These are phyloP conservation scores for Anastrepha obliqua DNA, from an alignment of 1,140 invertebrate species.

Conservation along the genomic window DNA sequence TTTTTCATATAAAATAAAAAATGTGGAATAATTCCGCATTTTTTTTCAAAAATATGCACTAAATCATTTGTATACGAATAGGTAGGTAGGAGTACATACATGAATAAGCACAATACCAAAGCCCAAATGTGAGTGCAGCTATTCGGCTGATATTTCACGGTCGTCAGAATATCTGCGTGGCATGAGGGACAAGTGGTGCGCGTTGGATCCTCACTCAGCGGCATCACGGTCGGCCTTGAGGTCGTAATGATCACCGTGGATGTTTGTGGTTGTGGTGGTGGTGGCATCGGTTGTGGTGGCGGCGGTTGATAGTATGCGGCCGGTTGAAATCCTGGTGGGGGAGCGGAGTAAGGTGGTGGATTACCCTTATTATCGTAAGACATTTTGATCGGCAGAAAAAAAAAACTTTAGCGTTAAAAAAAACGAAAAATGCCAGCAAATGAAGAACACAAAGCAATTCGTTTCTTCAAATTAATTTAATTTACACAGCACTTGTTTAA, in stretches of 20 bases:
- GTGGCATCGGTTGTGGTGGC: slow-evolving; percentile 61
- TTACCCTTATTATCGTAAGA: slow-evolving; percentile 20
- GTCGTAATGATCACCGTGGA: slow-evolving; percentile 75
- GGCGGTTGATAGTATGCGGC: slow-evolving; percentile 63
- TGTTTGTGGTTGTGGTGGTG: slow-evolving; percentile 59
- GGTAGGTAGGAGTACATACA: slow-evolving; percentile 71
- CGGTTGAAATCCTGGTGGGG: slow-evolving; percentile 67
- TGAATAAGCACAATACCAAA: slow-evolving; percentile 77
- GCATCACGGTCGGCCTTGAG: slow-evolving; percentile 64
- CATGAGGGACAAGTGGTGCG: slow-evolving; percentile 77
- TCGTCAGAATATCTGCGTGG: slow-evolving; percentile 75
- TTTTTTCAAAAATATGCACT: too few relatives aligned
- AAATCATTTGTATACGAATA: too few relatives aligned
- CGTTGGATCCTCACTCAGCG: slow-evolving; percentile 75
- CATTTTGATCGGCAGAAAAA: background rate
- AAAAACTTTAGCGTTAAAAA: background rate
- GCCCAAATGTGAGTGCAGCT: slow-evolving; percentile 80
- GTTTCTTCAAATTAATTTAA: background rate
- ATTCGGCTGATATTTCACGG: slow-evolving; percentile 76
- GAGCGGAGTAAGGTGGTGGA: slow-evolving; percentile 76
- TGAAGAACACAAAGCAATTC: background rate
- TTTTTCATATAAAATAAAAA: too few relatives aligned
- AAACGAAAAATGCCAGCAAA: background rate
- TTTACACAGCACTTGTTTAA: background rate
- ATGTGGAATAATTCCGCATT: too few relatives aligned